Percentiles rank a stretch among this genome's conserved stretches.
Evolutionary conservation across 2,888 invertebrate species (phyloP).

Genomic region (Seladonia tumulorum): DNA sequence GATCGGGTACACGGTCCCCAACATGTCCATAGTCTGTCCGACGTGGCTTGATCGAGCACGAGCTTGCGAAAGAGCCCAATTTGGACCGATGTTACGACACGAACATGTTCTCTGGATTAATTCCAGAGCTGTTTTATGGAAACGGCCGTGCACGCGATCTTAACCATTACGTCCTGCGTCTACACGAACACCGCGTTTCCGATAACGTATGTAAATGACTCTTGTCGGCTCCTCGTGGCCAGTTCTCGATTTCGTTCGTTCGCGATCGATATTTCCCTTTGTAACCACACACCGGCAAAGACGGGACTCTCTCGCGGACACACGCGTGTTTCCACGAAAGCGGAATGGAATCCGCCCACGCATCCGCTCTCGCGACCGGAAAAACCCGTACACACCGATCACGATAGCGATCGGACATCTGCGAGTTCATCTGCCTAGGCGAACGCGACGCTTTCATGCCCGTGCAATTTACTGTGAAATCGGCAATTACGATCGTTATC

Average conservation of each 20-base stretch:
- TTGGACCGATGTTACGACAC: not conserved
- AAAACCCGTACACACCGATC: not conserved
- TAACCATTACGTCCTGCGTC: conserved; percentile 2
- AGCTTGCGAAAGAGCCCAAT: not conserved
- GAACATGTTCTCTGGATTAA: not conserved
- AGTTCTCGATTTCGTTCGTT: not conserved
- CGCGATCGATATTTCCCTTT: conserved; percentile 11
- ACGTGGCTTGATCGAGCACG: not conserved
- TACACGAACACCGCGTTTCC: conserved; percentile 8
- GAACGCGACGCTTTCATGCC: conserved; percentile 24
- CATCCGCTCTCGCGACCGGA: not conserved
- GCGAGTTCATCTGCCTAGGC: not conserved
- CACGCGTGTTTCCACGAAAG: not conserved
- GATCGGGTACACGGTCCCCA: too few species aligned
- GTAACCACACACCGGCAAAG: not conserved
- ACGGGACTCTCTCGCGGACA: not conserved
- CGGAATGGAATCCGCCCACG: not conserved
- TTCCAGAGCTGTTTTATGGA: not conserved
- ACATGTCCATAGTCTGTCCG: too few species aligned
- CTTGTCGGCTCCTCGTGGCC: not conserved
- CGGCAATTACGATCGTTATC: conserved; percentile 38
- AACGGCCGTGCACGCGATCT: conserved; percentile 21
- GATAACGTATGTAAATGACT: conserved; percentile 19
- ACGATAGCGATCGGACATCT: conserved; percentile 18
- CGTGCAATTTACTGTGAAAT: conserved; percentile 36